These are phyloP conservation scores for Anguilla megastoma DNA, from an alignment of 2,797 vertebrate genomes.

Conservation along the genomic window DNA sequence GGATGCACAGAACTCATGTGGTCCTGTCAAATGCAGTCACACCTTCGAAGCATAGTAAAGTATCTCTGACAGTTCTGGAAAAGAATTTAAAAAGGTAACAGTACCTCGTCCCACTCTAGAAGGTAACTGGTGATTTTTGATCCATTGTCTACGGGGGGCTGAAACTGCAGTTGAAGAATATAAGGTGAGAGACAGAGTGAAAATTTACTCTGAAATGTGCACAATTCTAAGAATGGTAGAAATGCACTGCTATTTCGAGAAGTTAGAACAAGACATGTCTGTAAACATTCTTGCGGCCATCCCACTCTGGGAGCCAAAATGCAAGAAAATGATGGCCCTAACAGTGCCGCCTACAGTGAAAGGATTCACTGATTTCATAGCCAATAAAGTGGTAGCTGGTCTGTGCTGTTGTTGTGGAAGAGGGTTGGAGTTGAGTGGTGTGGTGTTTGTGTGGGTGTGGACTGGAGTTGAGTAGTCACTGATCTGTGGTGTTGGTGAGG, in stretches of 20 bases:
- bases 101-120: constrained; percentile 82
- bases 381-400: no score
- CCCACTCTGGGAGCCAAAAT: no score
- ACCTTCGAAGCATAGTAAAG: neutral
- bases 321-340: no score
- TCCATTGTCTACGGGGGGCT: constrained; percentile 85
- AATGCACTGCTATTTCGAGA: neutral
- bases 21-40: neutral
- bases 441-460: neutral
- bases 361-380: no score
- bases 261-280: neutral
- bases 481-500: no score
- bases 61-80: neutral
- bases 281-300: no score
- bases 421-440: no score
- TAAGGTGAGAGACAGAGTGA: neutral
- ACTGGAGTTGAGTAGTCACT: no score
- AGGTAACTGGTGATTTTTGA: constrained; percentile 87
- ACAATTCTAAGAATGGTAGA: neutral
- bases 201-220: neutral
- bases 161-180: constrained; percentile 51
- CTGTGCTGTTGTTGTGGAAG: no score
- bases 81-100: no score
- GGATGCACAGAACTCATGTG: neutral
- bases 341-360: no score